Evolutionary conservation across 2,797 vertebrate species (phyloP).

Genomic region (Falco biarmicus): DNA sequence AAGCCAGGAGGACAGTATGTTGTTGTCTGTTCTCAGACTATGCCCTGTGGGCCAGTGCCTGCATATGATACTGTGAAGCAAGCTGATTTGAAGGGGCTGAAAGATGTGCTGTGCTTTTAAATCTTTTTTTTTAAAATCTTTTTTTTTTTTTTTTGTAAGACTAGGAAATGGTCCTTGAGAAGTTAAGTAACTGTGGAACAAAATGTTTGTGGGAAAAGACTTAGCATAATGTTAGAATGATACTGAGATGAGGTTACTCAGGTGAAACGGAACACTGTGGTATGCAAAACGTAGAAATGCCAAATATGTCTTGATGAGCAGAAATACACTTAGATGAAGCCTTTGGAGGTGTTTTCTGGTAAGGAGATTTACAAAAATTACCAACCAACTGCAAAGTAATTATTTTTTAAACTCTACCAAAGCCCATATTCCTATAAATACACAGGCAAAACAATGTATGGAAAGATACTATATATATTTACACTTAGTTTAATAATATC

Average conservation of each 20-base stretch:
- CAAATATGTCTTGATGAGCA: not conserved
- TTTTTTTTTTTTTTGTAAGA: not conserved
- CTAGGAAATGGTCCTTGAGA: not conserved
- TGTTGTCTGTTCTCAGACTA: not conserved
- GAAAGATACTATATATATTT: constrained; percentile 56
- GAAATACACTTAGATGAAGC: not conserved
- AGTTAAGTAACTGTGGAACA: not conserved
- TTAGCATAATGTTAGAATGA: not conserved
- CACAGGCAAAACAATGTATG: constrained; percentile 16
- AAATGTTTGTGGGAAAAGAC: not conserved
- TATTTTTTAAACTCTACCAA: not conserved
- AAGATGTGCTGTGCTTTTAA: not conserved
- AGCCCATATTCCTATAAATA: constrained; percentile 37
- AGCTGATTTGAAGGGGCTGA: constrained; percentile 6
- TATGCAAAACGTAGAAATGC: not conserved
- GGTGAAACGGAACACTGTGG: not conserved
- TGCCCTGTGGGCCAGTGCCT: not conserved
- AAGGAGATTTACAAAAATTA: not conserved
- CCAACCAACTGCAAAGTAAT: not conserved
- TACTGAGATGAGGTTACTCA: not conserved
- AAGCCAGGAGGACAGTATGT: not conserved
- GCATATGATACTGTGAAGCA: not conserved
- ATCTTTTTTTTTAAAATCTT: accelerated
- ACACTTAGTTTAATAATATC: constrained; percentile 75
- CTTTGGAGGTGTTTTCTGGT: not conserved